phyloP scores from a whole-genome alignment of 1,140 invertebrate species.

The Trichonephila clavipes region DNA sequence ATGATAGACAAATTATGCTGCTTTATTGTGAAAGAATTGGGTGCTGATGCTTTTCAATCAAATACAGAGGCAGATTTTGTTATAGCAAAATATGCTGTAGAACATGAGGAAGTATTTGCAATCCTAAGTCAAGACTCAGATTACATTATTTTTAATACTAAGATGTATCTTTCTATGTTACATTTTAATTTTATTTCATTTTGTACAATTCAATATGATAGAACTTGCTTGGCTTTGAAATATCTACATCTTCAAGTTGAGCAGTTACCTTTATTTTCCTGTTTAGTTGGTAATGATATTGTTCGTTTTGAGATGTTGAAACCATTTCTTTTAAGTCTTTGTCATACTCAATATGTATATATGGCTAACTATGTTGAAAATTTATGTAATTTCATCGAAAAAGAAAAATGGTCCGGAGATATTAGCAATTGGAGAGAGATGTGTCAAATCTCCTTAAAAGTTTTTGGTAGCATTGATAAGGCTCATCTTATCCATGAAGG shows the following conservation, averaged over 20 bases:
- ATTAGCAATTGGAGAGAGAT: slow-evolving; percentile 62
- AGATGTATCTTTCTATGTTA: slow-evolving; percentile 79
- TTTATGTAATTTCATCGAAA: not conserved
- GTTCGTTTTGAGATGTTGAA: slow-evolving; percentile 78
- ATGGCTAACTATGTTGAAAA: slow-evolving; percentile 69
- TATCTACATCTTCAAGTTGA: slow-evolving; percentile 77
- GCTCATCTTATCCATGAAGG: slow-evolving; percentile 77
- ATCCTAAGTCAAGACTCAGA: slow-evolving; percentile 81
- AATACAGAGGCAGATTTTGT: slow-evolving; percentile 80
- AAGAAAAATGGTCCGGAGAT: slow-evolving; percentile 48
- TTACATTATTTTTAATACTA: slow-evolving; percentile 79
- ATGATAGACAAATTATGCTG: slow-evolving; percentile 78
- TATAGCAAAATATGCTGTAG: slow-evolving; percentile 79
- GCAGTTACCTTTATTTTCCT: slow-evolving; percentile 80
- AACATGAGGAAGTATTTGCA: slow-evolving; percentile 79
- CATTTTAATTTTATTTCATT: slow-evolving; percentile 79
- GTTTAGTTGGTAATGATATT: slow-evolving; percentile 80
- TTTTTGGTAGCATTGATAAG: slow-evolving; percentile 77
- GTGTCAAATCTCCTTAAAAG: slow-evolving; percentile 77
- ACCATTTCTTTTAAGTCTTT: slow-evolving; percentile 77
- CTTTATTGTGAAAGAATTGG: slow-evolving; percentile 78
- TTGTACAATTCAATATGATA: slow-evolving; percentile 79
- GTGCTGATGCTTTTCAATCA: slow-evolving; percentile 78
- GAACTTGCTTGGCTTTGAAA: slow-evolving; percentile 77
- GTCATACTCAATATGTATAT: slow-evolving; percentile 67